A percentile compares a stretch with the other conserved stretches of the same genome.
These are phyloP conservation scores for Drosophila subquinaria DNA, from an alignment of 2,888 invertebrate species.

Conservation along the genomic window DNA sequence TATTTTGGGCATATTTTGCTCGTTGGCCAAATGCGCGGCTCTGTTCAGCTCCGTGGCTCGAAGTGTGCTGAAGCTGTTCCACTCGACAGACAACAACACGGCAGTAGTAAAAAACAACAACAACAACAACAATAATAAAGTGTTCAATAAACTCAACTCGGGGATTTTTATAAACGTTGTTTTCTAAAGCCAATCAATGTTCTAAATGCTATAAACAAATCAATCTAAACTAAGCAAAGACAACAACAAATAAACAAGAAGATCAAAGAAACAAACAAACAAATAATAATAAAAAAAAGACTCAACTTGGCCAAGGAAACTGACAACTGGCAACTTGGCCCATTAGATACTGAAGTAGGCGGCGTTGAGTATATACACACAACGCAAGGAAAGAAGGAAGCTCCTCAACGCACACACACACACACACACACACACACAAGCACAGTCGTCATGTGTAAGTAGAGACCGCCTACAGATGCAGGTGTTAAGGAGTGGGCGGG, in stretches of 20 bases:
- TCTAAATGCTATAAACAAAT: slow-evolving; percentile 43
- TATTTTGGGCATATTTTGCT: slow-evolving; percentile 55
- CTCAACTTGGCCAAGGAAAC: slow-evolving; percentile 9
- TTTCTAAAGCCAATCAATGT: slow-evolving; percentile 10
- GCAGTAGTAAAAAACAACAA: slow-evolving; percentile 13
- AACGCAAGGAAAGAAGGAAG: slow-evolving; percentile 15
- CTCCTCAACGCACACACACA: not conserved
- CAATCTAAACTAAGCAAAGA: slow-evolving; percentile 21
- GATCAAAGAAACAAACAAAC: slow-evolving; percentile 5
- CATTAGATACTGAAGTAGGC: slow-evolving; percentile 57
- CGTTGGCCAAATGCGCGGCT: slow-evolving; percentile 15
- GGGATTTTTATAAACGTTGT: slow-evolving; percentile 50
- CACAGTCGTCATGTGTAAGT: slow-evolving; percentile 55
- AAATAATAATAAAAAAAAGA: slow-evolving; percentile 1
- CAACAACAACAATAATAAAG: slow-evolving; percentile 40
- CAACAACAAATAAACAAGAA: slow-evolving; percentile 9
- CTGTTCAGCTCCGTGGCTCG: slow-evolving; percentile 46
- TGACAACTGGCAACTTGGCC: slow-evolving; percentile 17
- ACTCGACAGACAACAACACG: slow-evolving; percentile 21
- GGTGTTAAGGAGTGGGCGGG: not conserved
- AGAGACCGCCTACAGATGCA: slow-evolving; percentile 5
- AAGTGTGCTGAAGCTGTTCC: slow-evolving; percentile 50
- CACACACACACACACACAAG: slow-evolving; percentile 14
- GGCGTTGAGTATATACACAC: slow-evolving; percentile 58
- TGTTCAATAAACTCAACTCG: slow-evolving; percentile 70